Evolutionary conservation across 1,140 invertebrate species (phyloP), one percentile per base, ranked within the genome.

Genomic region (Zaprionus nigranus): DNA sequence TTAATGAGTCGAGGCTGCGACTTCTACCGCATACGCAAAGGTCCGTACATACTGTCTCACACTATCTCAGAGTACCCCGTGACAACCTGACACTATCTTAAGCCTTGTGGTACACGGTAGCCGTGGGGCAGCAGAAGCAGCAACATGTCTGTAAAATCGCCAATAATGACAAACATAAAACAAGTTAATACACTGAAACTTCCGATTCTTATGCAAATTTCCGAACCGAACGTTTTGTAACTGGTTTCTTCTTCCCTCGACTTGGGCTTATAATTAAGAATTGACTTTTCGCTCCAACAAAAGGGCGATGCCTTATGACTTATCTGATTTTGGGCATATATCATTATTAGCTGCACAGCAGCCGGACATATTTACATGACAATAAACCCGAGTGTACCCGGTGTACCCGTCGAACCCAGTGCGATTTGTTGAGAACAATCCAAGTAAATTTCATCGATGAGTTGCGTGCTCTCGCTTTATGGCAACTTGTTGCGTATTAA

Each of bases 91-190:
- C 24, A 51, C n/a, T 40, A 71, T 75, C 66, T 65, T 65, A 64
- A 28, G 34, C 51, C n/a, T 36, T n/a, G 13, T 67, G 46, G 38
- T 76, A 66, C 66, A 85, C 85, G 67, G 85, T 90, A 90, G 85
- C 86, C 53, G 57, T 17, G 22, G 40, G 22, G 40, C 40, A 46
- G 40, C 40, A 46, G n/a, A n/a, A 46, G 20, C 26, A 36, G 66
- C 59, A 87, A 74, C 66, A 76, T 90, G 85, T 81, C 81, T 85
- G 85, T 88, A 82, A 90, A 90, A 85, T 90, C 81, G 82, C 82
- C 79, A 85, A 90, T 90, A 90, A 90, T 90, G 85, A 84, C 79
- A 90, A 90, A 80, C 86, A 90, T 90, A 90, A 90, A 90, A 90
- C 86, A 90, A 90, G 86, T 90, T 90, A 86, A 90, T 90, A 90